Base-by-base conservation (phyloP, 2,113 vertebrate species). In the Equus quagga region DNA sequence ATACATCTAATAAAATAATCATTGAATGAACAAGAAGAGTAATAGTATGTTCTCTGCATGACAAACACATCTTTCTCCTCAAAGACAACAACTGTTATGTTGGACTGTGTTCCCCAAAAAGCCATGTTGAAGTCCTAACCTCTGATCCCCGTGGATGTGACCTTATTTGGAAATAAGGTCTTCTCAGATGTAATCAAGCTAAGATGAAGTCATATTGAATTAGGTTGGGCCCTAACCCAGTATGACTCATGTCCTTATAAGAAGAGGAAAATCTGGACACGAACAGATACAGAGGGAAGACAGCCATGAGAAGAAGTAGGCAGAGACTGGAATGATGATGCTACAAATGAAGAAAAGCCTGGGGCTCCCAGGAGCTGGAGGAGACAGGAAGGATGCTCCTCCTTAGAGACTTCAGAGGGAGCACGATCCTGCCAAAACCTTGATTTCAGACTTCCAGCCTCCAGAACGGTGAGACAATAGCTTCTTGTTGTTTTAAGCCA, bases 381-480 rank as follows among this genome's bases (percentile, higher is more conserved):
- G 24, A 46, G 56, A 70, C 33, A 10, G 51, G 78, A 28, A 51
- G 81, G 33, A 0, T 3, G 17, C 18, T 26, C 31, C n/a, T 21
- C 5, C 6, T 46, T 9, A 0, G 72, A 82, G 44, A 8, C 46
- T 4, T 3, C 0, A 0, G 15, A 33, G 41, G 31, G 36, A 8
- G 13, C 5, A 0, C 0, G 0, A 5, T 33, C 49, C 73, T 41
- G 36, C 60, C 15, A 1, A 13, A 7, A 49, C 60, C 46, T 13
- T 28, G 28, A 19, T 6, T 62, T 51, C 28, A 18, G 49, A n/a
- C 54, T 36, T 36, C 7, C 7, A 5, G 56, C 9, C 6, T 19
- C 60, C 8, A 46, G 67, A 49, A 7, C 65, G 2, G 2, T 0
- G 60, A 75, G 54, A 21, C 0, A 7, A 64, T 1, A 36, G 8